phyloP scores from a whole-genome alignment of 1,140 invertebrate species.

The Thereuonema tuberculata region DNA sequence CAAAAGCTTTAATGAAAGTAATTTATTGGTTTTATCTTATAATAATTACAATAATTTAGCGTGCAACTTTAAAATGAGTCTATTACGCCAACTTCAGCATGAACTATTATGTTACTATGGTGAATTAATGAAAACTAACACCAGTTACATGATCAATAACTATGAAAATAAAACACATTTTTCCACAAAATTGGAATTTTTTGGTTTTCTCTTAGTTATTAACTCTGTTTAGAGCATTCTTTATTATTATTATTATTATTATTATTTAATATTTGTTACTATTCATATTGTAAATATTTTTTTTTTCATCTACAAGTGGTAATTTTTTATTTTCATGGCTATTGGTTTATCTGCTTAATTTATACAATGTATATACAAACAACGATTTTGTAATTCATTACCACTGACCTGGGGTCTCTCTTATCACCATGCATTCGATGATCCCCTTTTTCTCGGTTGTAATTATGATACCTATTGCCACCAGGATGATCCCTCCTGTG shows the following conservation, averaged over 20 bases:
- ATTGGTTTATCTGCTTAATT: background rate
- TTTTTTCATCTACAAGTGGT: background rate
- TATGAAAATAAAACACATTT: no score
- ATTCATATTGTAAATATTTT: background rate
- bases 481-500: background rate
- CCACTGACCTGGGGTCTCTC: slow-evolving; percentile 4
- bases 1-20: no score
- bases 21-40: no score
- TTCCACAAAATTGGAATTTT: no score
- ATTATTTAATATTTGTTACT: background rate
- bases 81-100: no score
- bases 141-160: no score
- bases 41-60: no score
- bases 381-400: background rate
- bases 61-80: no score
- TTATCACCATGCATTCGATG: slow-evolving; percentile 1
- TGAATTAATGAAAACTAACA: no score
- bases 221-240: no score
- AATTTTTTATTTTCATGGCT: background rate
- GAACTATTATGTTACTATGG: no score
- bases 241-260: background rate
- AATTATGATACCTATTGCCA: background rate
- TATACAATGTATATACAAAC: background rate
- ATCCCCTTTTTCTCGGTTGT: background rate
- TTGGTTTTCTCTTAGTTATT: no score